Percentiles rank a stretch among this genome's conserved stretches.
phyloP scores from a whole-genome alignment of 2,797 vertebrate species.

The Adelosebastes latens region DNA sequence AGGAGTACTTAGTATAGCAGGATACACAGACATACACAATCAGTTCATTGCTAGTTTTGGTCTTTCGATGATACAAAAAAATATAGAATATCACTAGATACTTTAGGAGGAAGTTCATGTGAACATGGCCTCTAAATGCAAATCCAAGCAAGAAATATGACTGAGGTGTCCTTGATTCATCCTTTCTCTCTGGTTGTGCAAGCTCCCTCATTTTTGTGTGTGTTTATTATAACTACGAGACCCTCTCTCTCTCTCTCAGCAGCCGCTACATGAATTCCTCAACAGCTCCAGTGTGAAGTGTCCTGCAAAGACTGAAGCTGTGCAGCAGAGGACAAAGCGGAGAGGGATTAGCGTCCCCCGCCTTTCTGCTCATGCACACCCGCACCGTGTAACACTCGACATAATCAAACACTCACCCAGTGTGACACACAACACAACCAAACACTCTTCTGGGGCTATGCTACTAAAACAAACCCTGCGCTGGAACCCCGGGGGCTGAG shows the following conservation, averaged over 20 bases:
- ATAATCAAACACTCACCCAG: conserved; percentile 77
- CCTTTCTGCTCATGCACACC: conserved; percentile 64
- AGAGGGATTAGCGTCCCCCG: conserved; percentile 66
- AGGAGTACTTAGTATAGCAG: background rate
- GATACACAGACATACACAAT: background rate
- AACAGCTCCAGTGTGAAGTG: conserved; percentile 59
- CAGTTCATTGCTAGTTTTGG: background rate
- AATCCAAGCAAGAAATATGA: background rate
- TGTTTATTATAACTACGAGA: conserved; percentile 14
- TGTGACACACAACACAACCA: conserved; percentile 81
- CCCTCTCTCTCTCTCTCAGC: conserved; percentile 18
- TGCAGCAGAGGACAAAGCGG: conserved; percentile 72
- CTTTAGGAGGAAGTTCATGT: background rate
- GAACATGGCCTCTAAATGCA: background rate
- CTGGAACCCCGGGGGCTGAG: conserved; percentile 54
- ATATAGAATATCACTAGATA: background rate
- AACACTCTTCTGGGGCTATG: conserved; percentile 74
- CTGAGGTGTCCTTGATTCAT: conserved; percentile 12
- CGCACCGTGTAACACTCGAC: conserved; percentile 60
- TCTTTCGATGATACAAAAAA: background rate
- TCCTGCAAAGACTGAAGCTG: conserved; percentile 61
- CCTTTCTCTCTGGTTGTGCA: conserved; percentile 15
- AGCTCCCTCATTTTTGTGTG: conserved; percentile 14
- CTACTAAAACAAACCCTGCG: conserved; percentile 80
- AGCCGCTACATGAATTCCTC: conserved; percentile 48